These are phyloP conservation scores for Sarotherodon lohbergeri DNA, from an alignment of 2,113 vertebrate genomes.

Conservation along the genomic window DNA sequence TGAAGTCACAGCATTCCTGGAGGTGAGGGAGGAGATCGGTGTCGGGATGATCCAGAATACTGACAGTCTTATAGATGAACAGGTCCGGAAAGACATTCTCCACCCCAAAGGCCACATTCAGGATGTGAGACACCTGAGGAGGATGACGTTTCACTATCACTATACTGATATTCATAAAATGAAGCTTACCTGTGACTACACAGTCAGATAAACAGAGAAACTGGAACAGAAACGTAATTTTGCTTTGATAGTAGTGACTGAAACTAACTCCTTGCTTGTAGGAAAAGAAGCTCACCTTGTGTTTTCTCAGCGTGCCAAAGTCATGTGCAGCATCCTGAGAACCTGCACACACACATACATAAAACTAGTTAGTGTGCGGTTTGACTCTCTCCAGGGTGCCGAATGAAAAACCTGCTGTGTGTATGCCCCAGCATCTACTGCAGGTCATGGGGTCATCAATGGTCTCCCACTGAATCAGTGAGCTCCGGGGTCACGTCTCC, in stretches of 20 bases:
- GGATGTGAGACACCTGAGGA: slow-evolving; percentile 86
- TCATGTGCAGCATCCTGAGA: slow-evolving; percentile 94
- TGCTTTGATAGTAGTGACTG: not conserved
- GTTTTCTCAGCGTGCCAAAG: slow-evolving; percentile 80
- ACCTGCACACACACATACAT: slow-evolving; percentile 62
- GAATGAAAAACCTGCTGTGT: not conserved
- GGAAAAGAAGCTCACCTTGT: slow-evolving; percentile 75
- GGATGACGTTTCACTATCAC: not conserved
- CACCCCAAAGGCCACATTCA: slow-evolving; percentile 92
- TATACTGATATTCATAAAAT: not conserved
- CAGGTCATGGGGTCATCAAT: slow-evolving; percentile 21
- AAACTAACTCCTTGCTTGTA: not conserved
- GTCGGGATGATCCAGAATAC: slow-evolving; percentile 89
- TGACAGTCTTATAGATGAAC: slow-evolving; percentile 76
- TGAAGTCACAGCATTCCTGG: slow-evolving; percentile 88
- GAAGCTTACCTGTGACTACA: not conserved
- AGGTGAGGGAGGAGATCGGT: slow-evolving; percentile 82
- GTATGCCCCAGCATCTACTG: not conserved
- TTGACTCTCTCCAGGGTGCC: not conserved
- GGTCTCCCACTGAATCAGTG: not conserved
- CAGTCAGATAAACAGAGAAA: not conserved
- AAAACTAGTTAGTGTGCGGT: not conserved
- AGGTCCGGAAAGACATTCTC: slow-evolving; percentile 84
- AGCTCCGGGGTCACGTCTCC: not conserved
- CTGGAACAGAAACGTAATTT: not conserved